phyloP scores from a whole-genome alignment of 2,888 invertebrate species.

The Belgica antarctica region DNA sequence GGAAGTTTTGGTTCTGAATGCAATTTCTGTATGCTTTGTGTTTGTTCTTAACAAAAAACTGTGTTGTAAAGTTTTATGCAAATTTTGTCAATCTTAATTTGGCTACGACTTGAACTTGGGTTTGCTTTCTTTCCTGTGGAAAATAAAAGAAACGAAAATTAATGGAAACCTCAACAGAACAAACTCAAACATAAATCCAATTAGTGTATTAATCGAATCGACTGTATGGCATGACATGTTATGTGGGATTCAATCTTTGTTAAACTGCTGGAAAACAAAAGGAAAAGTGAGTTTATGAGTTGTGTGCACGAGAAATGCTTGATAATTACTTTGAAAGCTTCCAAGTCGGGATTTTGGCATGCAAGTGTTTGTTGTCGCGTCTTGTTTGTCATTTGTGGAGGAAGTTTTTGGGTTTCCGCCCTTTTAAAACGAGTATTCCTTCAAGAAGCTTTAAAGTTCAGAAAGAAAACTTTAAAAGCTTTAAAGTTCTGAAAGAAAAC shows the following conservation, averaged over 20 bases:
- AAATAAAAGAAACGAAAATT: constrained; percentile 14
- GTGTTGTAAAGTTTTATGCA: not conserved
- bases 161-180: not conserved
- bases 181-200: not conserved
- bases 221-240: constrained; percentile 5
- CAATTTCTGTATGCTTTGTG: constrained; percentile 14
- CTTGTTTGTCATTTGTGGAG: not conserved
- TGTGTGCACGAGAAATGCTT: too few species aligned
- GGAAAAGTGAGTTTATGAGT: not conserved
- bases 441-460: too few species aligned
- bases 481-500: too few species aligned
- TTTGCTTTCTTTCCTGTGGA: constrained; percentile 35
- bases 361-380: not conserved
- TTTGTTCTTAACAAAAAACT: not conserved
- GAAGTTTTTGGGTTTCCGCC: too few species aligned
- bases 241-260: not conserved
- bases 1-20: too few species aligned
- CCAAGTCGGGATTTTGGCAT: not conserved
- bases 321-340: not conserved
- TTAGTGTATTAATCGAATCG: not conserved
- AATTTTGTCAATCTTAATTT: constrained; percentile 22
- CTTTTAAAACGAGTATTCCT: too few species aligned
- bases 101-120: constrained; percentile 39
- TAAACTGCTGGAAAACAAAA: not conserved
- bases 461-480: too few species aligned